Conservation (phyloP, 2,113 vertebrate genomes). For the Myanophis thanlyinensis region DNA sequence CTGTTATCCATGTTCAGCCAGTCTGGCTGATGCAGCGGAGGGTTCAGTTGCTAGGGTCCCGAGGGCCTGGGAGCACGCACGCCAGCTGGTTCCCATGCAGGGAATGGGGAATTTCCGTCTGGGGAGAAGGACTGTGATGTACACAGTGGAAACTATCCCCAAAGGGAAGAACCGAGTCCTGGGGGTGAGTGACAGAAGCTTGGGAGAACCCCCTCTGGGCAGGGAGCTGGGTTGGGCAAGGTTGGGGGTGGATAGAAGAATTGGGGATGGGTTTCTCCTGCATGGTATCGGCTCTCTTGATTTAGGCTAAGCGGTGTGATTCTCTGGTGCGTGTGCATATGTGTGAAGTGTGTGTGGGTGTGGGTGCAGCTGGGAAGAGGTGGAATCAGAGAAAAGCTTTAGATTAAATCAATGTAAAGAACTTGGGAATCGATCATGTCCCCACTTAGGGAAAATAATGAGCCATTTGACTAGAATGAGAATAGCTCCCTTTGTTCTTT, state of each 20-base stretch:
- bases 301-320: not conserved
- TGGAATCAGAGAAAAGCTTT: not conserved
- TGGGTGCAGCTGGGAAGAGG: not conserved
- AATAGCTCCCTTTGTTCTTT: not conserved
- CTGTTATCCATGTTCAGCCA: conserved; percentile 11
- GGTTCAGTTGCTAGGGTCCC: not conserved
- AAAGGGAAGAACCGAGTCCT: conserved; percentile 33
- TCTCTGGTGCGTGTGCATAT: not conserved
- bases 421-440: not conserved
- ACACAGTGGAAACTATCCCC: conserved; percentile 32
- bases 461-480: not conserved
- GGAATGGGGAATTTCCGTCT: conserved; percentile 31
- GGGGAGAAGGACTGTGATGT: conserved; percentile 31
- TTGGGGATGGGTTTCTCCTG: not conserved
- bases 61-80: not conserved
- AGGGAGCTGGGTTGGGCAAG: not conserved
- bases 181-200: conserved; percentile 18
- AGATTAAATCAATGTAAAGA: not conserved
- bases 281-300: not conserved
- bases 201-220: not conserved
- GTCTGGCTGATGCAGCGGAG: conserved; percentile 3
- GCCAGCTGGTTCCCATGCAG: conserved; percentile 19
- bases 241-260: not conserved
- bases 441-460: not conserved
- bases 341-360: not conserved